These are phyloP conservation scores for Bombycilla garrulus DNA, from an alignment of 2,113 vertebrate genomes.

Conservation along the genomic window DNA sequence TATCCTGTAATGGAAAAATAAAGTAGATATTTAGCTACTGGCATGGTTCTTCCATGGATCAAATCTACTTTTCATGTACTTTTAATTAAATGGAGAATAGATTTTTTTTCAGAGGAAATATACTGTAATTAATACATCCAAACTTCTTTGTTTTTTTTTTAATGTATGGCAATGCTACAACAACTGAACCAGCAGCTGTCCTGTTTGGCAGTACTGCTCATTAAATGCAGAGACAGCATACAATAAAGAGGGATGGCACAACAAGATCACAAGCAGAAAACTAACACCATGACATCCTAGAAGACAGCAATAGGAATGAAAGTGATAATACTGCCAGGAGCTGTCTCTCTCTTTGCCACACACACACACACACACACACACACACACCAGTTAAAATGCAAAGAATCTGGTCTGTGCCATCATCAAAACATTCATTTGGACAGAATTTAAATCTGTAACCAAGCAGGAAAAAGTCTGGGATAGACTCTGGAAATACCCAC, in stretches of 20 bases:
- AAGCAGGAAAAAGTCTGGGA: neutral
- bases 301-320: neutral
- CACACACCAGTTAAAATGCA: neutral
- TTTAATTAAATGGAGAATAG: neutral
- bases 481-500: neutral
- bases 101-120: neutral
- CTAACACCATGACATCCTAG: conserved; percentile 3
- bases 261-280: conserved; percentile 10
- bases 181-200: conserved; percentile 53
- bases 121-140: neutral
- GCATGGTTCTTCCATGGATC: neutral
- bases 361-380: neutral
- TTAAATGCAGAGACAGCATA: neutral
- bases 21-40: neutral
- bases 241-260: neutral
- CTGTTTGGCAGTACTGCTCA: conserved; percentile 10
- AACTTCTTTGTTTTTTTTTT: neutral
- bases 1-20: conserved; percentile 79
- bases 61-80: neutral
- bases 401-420: neutral
- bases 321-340: neutral
- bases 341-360: neutral
- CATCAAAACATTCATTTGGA: neutral
- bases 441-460: neutral
- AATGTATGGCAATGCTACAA: neutral